Percentiles rank a stretch among this genome's conserved stretches.
Conservation (phyloP, 1,140 invertebrate genomes). For the Hermetia illucens region DNA sequence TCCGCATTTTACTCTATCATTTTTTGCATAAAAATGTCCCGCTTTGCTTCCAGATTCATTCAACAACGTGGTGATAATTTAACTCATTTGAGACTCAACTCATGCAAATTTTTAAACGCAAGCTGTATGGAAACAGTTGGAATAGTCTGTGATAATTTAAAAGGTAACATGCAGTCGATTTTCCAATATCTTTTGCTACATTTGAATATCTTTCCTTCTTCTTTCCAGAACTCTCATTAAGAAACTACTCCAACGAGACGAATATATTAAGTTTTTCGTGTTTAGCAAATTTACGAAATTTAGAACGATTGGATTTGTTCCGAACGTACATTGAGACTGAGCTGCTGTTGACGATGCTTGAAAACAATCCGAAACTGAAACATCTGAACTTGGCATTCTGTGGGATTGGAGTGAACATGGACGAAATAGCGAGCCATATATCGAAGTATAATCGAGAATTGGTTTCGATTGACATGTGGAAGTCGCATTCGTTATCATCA, state of each 20-base stretch:
- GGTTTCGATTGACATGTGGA: slow-evolving; percentile 73
- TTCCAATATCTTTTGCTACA: slow-evolving; percentile 2
- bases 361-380: slow-evolving; percentile 47
- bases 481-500: slow-evolving; percentile 56
- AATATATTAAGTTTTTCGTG: slow-evolving; percentile 43
- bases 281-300: slow-evolving; percentile 42
- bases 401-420: slow-evolving; percentile 43
- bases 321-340: slow-evolving; percentile 49
- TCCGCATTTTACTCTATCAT: slow-evolving; percentile 2
- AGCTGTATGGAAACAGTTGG: slow-evolving; percentile 44
- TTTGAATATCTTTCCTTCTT: slow-evolving; percentile 8
- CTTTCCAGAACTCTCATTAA: slow-evolving; percentile 48
- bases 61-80: slow-evolving; percentile 45
- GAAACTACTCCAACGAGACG: slow-evolving; percentile 34
- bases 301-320: slow-evolving; percentile 65
- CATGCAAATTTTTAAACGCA: slow-evolving; percentile 59
- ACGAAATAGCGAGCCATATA: slow-evolving; percentile 50
- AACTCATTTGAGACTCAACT: slow-evolving; percentile 56
- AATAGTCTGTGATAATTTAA: slow-evolving; percentile 46
- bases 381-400: slow-evolving; percentile 49
- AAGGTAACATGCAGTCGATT: slow-evolving; percentile 37
- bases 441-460: slow-evolving; percentile 48
- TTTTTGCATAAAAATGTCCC: slow-evolving; percentile 6
- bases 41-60: slow-evolving; percentile 45
- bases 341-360: slow-evolving; percentile 46